Evolutionary conservation across 2,797 vertebrate genomes (phyloP).

Genomic region (Propithecus perrieri): DNA sequence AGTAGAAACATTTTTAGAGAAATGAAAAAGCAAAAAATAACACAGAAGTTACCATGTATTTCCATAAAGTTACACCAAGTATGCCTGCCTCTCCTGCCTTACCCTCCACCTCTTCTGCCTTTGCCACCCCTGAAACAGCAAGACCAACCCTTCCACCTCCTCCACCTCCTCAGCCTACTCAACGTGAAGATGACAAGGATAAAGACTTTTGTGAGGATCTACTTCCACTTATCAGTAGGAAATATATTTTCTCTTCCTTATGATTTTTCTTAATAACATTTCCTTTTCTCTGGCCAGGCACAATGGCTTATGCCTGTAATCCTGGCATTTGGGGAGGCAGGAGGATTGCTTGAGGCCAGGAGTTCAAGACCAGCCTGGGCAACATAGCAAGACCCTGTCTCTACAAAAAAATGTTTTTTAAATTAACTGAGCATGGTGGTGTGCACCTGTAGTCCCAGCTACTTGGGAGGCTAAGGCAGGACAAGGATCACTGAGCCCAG

Average conservation of each 20-base stretch:
- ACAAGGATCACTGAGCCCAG: no score
- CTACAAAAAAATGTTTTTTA: no score
- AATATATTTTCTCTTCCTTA: background rate
- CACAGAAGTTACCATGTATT: background rate
- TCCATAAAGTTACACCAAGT: background rate
- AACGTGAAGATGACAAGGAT: background rate
- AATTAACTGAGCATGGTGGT: no score
- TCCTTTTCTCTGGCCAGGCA: background rate
- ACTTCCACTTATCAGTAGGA: background rate
- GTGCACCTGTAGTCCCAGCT: no score
- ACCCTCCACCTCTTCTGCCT: background rate
- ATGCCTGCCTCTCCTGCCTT: background rate
- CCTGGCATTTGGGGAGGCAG: no score
- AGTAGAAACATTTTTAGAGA: background rate
- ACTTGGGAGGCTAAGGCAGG: no score
- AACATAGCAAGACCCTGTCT: no score
- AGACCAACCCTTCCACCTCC: background rate
- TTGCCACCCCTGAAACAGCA: background rate
- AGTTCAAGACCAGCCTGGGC: no score
- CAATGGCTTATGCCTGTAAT: no score
- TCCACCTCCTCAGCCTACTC: background rate
- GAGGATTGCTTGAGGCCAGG: no score
- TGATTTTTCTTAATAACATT: background rate
- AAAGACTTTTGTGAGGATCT: background rate
- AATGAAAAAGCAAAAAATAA: background rate